Conservation (phyloP, 2,888 invertebrate species). For the Oligia fasciuncula region DNA sequence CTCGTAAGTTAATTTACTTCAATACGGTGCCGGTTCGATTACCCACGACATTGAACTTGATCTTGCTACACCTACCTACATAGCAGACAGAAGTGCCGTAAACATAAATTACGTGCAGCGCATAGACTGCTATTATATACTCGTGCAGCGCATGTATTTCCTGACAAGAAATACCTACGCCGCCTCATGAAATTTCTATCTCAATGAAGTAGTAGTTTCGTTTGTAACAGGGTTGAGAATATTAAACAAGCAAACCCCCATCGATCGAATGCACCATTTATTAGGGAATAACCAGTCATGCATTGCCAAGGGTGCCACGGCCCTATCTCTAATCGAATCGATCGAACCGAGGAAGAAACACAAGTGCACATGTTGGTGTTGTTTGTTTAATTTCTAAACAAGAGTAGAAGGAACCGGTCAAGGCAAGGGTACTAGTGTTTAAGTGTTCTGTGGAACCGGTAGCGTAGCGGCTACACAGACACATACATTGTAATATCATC, state of each 20-base stretch:
- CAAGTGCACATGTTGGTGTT: too few relatives aligned
- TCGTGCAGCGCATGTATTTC: neutral
- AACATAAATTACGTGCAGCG: slow-evolving; percentile 10
- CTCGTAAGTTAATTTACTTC: neutral
- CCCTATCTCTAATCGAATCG: neutral
- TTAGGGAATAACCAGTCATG: neutral
- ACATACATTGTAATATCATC: neutral
- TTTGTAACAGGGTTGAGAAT: neutral
- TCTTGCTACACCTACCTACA: slow-evolving; percentile 4
- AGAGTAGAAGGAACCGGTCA: neutral
- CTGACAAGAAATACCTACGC: neutral
- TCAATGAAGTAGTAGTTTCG: neutral
- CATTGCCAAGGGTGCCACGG: neutral
- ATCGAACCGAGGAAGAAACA: neutral
- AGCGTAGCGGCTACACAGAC: neutral
- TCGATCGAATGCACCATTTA: neutral
- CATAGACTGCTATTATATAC: too few relatives aligned
- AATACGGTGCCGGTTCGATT: neutral
- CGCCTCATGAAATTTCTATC: neutral
- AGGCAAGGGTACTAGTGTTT: too few relatives aligned
- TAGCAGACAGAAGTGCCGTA: neutral
- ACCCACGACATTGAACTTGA: slow-evolving; percentile 34
- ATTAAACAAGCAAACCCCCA: neutral
- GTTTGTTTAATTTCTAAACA: neutral
- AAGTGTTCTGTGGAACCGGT: neutral